These are phyloP conservation scores for Stictocephala bisonia DNA, from an alignment of 2,888 invertebrate genomes.

Conservation along the genomic window DNA sequence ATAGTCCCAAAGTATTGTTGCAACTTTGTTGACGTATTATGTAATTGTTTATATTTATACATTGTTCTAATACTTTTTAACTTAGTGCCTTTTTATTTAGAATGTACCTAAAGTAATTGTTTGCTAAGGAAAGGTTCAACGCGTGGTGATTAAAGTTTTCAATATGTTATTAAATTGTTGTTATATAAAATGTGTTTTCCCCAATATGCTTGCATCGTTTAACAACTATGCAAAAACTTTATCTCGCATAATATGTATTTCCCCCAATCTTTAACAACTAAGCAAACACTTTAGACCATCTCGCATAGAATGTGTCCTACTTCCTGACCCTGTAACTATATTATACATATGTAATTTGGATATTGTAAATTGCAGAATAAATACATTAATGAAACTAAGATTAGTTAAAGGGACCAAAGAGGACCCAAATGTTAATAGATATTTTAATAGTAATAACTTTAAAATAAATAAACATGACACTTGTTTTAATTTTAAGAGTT, in stretches of 20 bases:
- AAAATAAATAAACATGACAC: no score
- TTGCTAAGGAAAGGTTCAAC: neutral
- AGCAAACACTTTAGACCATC: constrained; percentile 8
- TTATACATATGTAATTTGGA: constrained; percentile 18
- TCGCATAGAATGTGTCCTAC: constrained; percentile 3
- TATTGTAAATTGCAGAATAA: constrained; percentile 21
- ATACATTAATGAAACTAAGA: constrained; percentile 13
- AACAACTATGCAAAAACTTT: no score
- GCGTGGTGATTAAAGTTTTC: neutral
- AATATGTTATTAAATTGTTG: neutral
- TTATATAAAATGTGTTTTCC: neutral
- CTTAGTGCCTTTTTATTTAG: constrained; percentile 28
- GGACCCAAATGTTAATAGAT: constrained; percentile 18
- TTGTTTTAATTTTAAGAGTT: no score
- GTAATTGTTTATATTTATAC: neutral
- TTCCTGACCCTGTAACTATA: neutral
- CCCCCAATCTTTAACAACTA: no score
- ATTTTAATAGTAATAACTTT: no score
- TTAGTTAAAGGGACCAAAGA: constrained; percentile 36
- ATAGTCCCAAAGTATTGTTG: no score
- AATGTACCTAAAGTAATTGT: neutral
- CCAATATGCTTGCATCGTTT: constrained; percentile 6
- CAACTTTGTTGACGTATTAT: no score
- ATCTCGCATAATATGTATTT: no score
- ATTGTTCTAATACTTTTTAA: neutral